Evolutionary conservation across 2,113 vertebrate genomes (phyloP).

Genomic region (Campylorhamphus procurvoides): DNA sequence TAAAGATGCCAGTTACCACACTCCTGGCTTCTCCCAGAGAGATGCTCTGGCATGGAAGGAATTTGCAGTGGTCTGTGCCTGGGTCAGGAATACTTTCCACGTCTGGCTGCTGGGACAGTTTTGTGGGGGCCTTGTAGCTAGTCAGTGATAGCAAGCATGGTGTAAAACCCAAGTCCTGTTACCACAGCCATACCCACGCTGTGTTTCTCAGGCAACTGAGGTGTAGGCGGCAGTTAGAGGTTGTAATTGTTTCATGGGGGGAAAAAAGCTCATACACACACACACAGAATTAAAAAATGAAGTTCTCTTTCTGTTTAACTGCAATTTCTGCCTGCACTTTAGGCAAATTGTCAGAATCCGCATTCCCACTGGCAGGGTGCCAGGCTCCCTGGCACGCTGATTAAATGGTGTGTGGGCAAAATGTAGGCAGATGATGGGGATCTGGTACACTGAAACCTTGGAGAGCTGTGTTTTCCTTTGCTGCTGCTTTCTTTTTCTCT

Average conservation of each 20-base stretch:
- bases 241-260: constrained; percentile 35
- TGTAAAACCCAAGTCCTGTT: not conserved
- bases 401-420: constrained; percentile 12
- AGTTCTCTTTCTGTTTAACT: constrained; percentile 6
- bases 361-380: not conserved
- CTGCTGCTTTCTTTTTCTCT: not conserved
- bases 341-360: not conserved
- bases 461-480: not conserved
- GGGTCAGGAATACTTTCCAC: not conserved
- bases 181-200: constrained; percentile 34
- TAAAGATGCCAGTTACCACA: not conserved
- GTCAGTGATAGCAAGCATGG: not conserved
- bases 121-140: not conserved
- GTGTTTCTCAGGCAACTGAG: constrained; percentile 70
- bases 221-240: constrained; percentile 36
- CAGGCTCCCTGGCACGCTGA: not conserved
- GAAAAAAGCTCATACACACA: not conserved
- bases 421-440: not conserved
- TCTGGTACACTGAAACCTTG: not conserved
- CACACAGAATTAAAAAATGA: not conserved
- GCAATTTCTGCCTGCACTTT: constrained; percentile 30
- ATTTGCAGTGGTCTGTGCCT: not conserved
- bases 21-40: not conserved
- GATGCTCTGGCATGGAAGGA: not conserved
- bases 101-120: not conserved